Percentiles rank a stretch among this genome's conserved stretches.
Conservation (phyloP, 2,113 vertebrate species). For the Thamnophis sirtalis region DNA sequence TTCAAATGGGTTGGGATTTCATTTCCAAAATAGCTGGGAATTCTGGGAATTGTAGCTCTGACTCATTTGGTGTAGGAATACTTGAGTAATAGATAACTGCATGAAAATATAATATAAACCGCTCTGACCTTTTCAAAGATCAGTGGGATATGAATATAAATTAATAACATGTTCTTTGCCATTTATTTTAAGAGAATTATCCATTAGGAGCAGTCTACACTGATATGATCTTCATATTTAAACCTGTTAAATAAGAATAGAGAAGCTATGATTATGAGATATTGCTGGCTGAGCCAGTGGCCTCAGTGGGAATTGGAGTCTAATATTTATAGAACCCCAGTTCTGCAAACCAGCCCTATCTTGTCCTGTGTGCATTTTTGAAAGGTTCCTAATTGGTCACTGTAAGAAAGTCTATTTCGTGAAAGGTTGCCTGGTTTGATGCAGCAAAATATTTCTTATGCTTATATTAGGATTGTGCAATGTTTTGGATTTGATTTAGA, state of each 20-base stretch:
- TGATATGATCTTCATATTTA: neutral
- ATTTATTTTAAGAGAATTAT: neutral
- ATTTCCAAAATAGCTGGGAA: neutral
- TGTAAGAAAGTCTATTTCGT: neutral
- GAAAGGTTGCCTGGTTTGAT: neutral
- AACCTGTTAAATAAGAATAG: neutral
- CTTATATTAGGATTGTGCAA: neutral
- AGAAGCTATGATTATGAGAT: neutral
- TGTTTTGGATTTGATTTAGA: neutral
- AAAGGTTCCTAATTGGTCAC: neutral
- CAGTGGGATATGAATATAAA: neutral
- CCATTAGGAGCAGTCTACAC: neutral
- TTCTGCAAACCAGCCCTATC: neutral
- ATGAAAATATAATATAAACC: neutral
- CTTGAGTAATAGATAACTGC: neutral
- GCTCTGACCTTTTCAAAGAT: neutral
- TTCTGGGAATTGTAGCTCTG: neutral
- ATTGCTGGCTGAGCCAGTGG: neutral
- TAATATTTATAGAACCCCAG: neutral
- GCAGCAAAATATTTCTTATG: neutral
- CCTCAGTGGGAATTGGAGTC: neutral
- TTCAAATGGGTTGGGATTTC: neutral
- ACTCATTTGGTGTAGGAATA: neutral
- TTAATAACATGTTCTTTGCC: neutral
- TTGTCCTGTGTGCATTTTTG: neutral